Base-by-base conservation (phyloP, 23 tunicate genomes). In the Ascidia mentula region DNA sequence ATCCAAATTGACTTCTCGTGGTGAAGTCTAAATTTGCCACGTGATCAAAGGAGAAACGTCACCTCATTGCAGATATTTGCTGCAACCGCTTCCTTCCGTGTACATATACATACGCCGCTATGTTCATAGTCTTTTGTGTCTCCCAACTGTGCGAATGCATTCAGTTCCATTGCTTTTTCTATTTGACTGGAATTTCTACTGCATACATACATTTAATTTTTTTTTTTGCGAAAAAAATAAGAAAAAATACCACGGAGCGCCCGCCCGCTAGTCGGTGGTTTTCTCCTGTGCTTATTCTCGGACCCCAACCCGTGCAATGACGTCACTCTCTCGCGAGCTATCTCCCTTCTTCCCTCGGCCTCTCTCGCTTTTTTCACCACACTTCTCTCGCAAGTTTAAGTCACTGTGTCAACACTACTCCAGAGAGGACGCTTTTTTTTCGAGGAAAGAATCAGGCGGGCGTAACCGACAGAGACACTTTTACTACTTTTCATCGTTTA, bases 401-500 rank as follows among this genome's bases (percentile, higher is more conserved):
- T 53, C 65, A 53, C 65, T 53, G 65, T 53, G 65, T 6, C 7
- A 53, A 9, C 65, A 20, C 65, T 53, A n/a, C n/a, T n/a, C n/a
- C n/a, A n/a, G 65, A 53, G 65, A 53, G 65, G 24, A 53, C 65
- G 65, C 65, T 53, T n/a, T n/a, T n/a, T n/a, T n/a, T n/a, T n/a
- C n/a, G 65, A 53, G 28, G 65, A 53, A 53, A 20, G 65, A 9
- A 3, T 3, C 28, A 53, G 22, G 13, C 38, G n/a, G 38, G 46
- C 74, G 33, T n/a, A n/a, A n/a, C n/a, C 31, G 60, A 33, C 35
- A 45, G 42, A 28, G 46, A 37, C 35, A 34, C 42, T 79, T 79
- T 79, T 79, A 79, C 60, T 79, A 79, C 83, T 61, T 74, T 74
- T 74, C 78, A 74, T 74, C 78, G 38, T 74, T 74, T 61, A 79